phyloP scores from a whole-genome alignment of 2,797 vertebrate species.

The Aplochiton taeniatus region DNA sequence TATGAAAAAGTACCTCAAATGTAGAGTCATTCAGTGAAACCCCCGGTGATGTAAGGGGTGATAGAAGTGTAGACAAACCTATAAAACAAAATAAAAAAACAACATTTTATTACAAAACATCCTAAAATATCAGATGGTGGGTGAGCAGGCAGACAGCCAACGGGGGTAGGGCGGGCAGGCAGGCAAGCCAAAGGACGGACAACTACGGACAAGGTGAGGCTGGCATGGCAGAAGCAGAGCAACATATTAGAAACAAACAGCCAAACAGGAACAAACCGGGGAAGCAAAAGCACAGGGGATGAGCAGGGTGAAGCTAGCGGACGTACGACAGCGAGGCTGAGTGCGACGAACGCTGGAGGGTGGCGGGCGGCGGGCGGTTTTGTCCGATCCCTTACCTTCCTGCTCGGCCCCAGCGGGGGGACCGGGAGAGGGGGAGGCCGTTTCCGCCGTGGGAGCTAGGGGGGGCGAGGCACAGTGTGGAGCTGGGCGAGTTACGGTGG shows the following conservation, averaged over 20 bases:
- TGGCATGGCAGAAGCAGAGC: background rate
- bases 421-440: constrained; percentile 17
- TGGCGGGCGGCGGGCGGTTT: background rate
- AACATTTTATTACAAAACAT: background rate
- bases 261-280: background rate
- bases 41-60: constrained; percentile 63
- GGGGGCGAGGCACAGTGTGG: constrained; percentile 24
- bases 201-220: constrained; percentile 1
- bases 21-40: constrained; percentile 39
- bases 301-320: background rate
- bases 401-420: constrained; percentile 31
- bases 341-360: background rate
- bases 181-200: background rate
- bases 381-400: constrained; percentile 46
- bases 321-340: background rate
- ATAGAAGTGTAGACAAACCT: constrained; percentile 71
- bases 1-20: constrained; percentile 36
- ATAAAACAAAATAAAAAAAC: constrained; percentile 23
- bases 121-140: background rate
- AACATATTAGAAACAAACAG: background rate
- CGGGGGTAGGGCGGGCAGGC: background rate
- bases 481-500: constrained; percentile 5
- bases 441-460: constrained; percentile 26
- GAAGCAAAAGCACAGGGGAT: background rate
- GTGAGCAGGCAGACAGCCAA: background rate